Conservation (phyloP, 2,113 vertebrate species). For the Upupa epops region DNA sequence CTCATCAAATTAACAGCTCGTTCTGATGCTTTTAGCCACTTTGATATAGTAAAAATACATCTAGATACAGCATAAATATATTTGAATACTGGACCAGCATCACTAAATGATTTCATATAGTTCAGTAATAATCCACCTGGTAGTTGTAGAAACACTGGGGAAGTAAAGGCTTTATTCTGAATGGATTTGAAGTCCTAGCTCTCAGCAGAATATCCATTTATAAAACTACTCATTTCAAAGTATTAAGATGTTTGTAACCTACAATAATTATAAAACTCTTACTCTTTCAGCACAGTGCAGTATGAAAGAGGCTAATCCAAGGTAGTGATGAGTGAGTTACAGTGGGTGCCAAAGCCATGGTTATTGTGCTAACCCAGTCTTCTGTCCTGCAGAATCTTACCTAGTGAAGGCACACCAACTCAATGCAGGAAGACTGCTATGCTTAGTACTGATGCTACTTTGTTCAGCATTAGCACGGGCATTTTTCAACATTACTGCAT, state of each 20-base stretch:
- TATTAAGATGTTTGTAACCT: background rate
- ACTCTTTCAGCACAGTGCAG: background rate
- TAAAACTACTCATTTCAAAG: background rate
- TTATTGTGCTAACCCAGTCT: background rate
- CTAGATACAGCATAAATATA: background rate
- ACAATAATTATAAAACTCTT: background rate
- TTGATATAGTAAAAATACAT: background rate
- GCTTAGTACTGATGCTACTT: background rate
- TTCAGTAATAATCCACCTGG: background rate
- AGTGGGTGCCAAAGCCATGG: background rate
- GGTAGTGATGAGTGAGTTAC: background rate
- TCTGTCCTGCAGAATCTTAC: background rate
- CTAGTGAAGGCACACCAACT: background rate
- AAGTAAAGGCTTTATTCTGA: background rate
- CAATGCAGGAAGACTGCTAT: background rate
- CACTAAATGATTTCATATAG: background rate
- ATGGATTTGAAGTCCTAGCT: background rate
- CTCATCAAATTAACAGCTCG: background rate
- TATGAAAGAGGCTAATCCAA: background rate
- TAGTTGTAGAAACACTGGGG: background rate
- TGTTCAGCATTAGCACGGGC: background rate
- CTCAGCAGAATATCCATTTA: background rate
- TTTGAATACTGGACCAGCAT: background rate
- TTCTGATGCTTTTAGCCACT: background rate
- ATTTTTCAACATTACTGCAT: background rate